Conservation (phyloP, 2,113 vertebrate genomes). For the Oxygymnocypris stewartii region DNA sequence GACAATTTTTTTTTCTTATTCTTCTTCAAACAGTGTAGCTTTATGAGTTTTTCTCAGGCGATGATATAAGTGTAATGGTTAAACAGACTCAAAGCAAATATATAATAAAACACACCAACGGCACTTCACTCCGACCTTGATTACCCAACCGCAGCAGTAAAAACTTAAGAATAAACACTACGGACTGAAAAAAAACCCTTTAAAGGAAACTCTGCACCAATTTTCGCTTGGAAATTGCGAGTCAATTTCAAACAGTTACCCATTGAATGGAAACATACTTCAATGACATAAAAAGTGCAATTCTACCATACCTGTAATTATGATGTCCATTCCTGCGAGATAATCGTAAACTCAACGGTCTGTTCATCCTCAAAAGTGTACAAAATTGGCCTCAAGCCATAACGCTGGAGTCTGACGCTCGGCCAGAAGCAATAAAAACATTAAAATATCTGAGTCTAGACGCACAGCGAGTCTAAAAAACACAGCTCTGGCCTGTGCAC, state of each 20-base stretch:
- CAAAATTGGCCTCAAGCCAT: conserved; percentile 47
- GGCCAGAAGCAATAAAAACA: not conserved
- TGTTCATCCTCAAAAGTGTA: conserved; percentile 58
- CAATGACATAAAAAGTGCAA: not conserved
- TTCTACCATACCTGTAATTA: conserved; percentile 64
- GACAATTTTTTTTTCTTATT: too few relatives aligned
- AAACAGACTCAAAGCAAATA: not conserved
- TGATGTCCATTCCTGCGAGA: conserved; percentile 62
- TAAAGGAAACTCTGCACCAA: not conserved
- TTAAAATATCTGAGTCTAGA: not conserved
- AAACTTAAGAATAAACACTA: not conserved
- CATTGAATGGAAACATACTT: too few relatives aligned
- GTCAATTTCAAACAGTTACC: not conserved
- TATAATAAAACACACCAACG: not conserved
- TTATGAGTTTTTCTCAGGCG: not conserved
- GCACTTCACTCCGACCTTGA: not conserved
- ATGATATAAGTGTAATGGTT: not conserved
- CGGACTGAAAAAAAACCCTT: not conserved
- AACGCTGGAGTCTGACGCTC: not conserved
- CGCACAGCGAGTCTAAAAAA: too few relatives aligned
- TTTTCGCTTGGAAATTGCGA: not conserved
- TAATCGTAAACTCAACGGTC: conserved; percentile 74
- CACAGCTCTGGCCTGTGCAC: not conserved
- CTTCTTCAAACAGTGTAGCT: too few relatives aligned
- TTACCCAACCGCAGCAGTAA: not conserved